phyloP scores from a whole-genome alignment of 2,797 vertebrate genomes.

The Acanthornis magna region DNA sequence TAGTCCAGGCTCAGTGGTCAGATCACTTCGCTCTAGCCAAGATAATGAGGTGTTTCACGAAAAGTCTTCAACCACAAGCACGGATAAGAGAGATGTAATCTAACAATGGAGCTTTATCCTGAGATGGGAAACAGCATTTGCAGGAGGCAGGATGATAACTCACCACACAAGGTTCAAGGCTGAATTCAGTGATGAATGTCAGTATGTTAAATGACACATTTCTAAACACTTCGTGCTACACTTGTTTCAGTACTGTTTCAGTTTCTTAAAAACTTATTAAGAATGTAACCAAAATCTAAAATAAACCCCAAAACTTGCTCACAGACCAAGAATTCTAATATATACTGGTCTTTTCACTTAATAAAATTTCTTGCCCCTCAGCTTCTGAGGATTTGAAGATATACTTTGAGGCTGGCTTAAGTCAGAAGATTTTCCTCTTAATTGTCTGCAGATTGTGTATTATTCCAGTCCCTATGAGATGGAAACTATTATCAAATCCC shows the following conservation, averaged over 20 bases:
- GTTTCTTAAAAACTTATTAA: not conserved
- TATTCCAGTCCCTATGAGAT: not conserved
- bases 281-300: not conserved
- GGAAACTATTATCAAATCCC: not conserved
- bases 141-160: not conserved
- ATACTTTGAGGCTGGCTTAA: not conserved
- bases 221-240: fast-evolving
- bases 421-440: not conserved
- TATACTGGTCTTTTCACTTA: not conserved
- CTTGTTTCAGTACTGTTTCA: not conserved
- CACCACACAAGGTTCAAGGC: not conserved
- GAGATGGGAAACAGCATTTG: not conserved
- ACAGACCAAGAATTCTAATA: not conserved
- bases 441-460: not conserved
- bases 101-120: not conserved
- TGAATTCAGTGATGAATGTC: not conserved
- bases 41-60: not conserved
- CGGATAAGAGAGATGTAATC: not conserved
- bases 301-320: not conserved
- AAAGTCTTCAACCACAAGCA: not conserved
- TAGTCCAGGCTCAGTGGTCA: not conserved
- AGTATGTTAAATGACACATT: not conserved
- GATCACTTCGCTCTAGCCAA: not conserved
- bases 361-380: not conserved
- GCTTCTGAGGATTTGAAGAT: not conserved